These are phyloP conservation scores for Mycetomoellerius zeteki DNA, from an alignment of 1,140 invertebrate genomes.

Conservation along the genomic window DNA sequence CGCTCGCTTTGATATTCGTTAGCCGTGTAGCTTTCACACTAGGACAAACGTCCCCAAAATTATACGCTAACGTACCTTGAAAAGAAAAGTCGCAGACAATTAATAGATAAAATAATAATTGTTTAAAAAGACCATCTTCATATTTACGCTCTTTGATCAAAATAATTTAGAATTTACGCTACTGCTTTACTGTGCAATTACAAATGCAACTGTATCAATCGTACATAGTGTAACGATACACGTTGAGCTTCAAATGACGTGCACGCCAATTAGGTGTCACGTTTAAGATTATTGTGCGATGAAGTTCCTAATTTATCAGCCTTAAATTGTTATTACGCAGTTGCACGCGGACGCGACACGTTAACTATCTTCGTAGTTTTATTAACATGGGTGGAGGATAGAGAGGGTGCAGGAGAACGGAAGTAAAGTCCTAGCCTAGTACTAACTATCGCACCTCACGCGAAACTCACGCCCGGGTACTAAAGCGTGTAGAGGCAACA, in stretches of 20 bases:
- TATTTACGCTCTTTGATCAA: neutral
- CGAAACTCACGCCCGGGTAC: constrained; percentile 53
- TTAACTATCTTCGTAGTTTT: constrained; percentile 59
- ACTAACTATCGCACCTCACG: constrained; percentile 50
- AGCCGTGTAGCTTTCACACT: constrained; percentile 38
- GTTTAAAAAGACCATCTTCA: neutral
- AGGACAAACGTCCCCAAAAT: constrained; percentile 27
- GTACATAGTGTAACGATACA: neutral
- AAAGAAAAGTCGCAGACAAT: neutral
- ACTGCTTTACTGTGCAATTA: neutral
- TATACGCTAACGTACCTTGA: neutral
- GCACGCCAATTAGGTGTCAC: constrained; percentile 35
- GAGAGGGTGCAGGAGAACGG: neutral
- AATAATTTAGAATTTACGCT: neutral
- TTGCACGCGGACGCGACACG: constrained; percentile 2
- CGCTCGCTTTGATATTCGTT: constrained; percentile 38
- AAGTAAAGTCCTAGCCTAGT: constrained; percentile 36
- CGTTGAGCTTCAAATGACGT: constrained; percentile 15
- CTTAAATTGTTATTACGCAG: constrained; percentile 43
- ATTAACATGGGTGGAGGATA: neutral
- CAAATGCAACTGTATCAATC: neutral
- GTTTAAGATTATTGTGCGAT: constrained; percentile 50
- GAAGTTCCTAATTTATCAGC: constrained; percentile 54
- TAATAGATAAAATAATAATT: neutral
- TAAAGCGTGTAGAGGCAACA: constrained; percentile 52